Percentiles rank a stretch among this genome's conserved stretches.
Evolutionary conservation across 1,140 invertebrate species (phyloP).

Genomic region (Listronotus oregonensis): DNA sequence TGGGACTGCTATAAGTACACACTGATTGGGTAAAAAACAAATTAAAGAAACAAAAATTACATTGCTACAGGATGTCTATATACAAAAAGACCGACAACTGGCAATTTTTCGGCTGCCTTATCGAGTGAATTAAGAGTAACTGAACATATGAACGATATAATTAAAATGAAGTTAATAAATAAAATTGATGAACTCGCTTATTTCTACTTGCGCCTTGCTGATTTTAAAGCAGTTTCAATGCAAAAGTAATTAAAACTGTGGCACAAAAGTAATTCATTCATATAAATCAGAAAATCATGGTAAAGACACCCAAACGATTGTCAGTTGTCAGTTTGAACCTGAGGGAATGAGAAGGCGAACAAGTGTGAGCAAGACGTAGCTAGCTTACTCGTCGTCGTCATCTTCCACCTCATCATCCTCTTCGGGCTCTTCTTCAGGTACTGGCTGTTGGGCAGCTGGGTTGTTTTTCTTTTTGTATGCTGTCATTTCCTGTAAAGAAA

Average conservation of each 20-base stretch:
- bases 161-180: too few species aligned
- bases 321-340: conserved; percentile 7
- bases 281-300: too few species aligned
- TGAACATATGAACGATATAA: too few species aligned
- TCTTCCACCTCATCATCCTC: conserved; percentile 61
- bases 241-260: too few species aligned
- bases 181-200: too few species aligned
- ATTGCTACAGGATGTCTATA: conserved; percentile 40
- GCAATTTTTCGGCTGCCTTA: background rate
- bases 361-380: conserved; percentile 11
- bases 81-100: conserved; percentile 33
- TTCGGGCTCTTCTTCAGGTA: conserved; percentile 64
- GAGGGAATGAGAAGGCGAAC: conserved; percentile 41
- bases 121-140: too few species aligned
- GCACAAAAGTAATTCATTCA: too few species aligned
- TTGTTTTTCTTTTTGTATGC: conserved; percentile 78
- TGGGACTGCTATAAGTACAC: conserved; percentile 39
- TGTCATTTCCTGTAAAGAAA: conserved; percentile 70
- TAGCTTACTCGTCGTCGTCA: conserved; percentile 49
- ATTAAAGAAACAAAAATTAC: conserved; percentile 29
- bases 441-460: conserved; percentile 57
- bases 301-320: background rate
- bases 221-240: too few species aligned
- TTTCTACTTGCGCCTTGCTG: too few species aligned
- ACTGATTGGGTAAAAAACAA: conserved; percentile 39